Evolutionary conservation across 2,888 invertebrate genomes (phyloP).

Genomic region (Pocota personata): DNA sequence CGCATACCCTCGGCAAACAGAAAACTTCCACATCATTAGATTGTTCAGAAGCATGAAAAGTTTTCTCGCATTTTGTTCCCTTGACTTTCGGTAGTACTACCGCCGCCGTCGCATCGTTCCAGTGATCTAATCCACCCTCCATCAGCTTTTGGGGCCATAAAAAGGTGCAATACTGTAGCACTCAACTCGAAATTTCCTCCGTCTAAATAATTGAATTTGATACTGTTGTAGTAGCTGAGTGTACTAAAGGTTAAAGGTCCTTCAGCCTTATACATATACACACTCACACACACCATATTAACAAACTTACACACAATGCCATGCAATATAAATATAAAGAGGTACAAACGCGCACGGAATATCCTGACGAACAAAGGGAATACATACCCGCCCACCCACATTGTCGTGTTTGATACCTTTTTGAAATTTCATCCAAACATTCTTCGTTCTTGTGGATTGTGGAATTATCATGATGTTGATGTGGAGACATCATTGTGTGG

Average conservation of each 20-base stretch:
- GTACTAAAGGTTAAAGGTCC: slow-evolving; percentile 64
- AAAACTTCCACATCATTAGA: not conserved
- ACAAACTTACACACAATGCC: slow-evolving; percentile 3
- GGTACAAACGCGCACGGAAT: slow-evolving; percentile 13
- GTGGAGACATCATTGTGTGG: slow-evolving; percentile 20
- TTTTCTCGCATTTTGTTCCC: slow-evolving; percentile 25
- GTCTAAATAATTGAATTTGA: slow-evolving; percentile 66
- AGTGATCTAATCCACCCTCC: slow-evolving; percentile 13
- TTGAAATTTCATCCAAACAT: slow-evolving; percentile 34
- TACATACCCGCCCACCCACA: not conserved
- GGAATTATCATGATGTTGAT: slow-evolving; percentile 38
- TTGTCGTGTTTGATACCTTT: not conserved
- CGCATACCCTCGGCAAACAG: not conserved
- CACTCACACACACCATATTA: no score
- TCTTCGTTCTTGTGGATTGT: slow-evolving; percentile 36
- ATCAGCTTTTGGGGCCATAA: slow-evolving; percentile 3
- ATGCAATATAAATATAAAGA: slow-evolving; percentile 8
- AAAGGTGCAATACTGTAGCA: slow-evolving; percentile 42
- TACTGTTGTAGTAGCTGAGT: slow-evolving; percentile 47
- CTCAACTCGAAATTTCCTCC: slow-evolving; percentile 43
- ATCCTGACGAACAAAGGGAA: slow-evolving; percentile 20
- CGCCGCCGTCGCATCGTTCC: not conserved
- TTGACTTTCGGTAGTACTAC: slow-evolving; percentile 9
- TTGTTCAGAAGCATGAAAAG: slow-evolving; percentile 26
- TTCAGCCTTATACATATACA: slow-evolving; percentile 5